phyloP scores from a whole-genome alignment of 2,888 invertebrate species.

The Drosophila hawaiiensis region DNA sequence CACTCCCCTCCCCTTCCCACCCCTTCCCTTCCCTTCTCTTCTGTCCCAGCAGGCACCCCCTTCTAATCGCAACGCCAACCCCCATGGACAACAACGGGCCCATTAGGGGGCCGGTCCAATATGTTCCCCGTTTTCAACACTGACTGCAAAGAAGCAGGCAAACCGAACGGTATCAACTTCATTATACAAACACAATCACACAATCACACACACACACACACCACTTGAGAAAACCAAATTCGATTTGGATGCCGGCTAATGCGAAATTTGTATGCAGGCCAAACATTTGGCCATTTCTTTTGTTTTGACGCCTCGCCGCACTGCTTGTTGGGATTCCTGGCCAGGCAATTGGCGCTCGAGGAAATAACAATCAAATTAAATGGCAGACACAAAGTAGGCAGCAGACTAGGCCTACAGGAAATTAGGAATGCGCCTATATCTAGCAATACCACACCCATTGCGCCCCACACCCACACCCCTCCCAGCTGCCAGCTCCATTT shows the following conservation, averaged over 20 bases:
- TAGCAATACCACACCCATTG: background rate
- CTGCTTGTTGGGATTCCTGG: constrained; percentile 26
- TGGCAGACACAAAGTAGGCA: constrained; percentile 49
- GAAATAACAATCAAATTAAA: constrained; percentile 79
- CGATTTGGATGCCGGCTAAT: constrained; percentile 65
- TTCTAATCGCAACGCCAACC: background rate
- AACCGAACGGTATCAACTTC: constrained; percentile 38
- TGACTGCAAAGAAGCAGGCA: background rate
- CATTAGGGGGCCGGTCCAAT: constrained; percentile 43
- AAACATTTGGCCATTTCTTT: constrained; percentile 71
- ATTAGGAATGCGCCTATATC: constrained; percentile 65
- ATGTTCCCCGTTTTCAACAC: constrained; percentile 63
- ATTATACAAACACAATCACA: constrained; percentile 30
- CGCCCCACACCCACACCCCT: background rate
- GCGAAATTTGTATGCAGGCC: constrained; percentile 77
- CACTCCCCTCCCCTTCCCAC: too few relatives aligned
- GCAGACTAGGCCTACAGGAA: constrained; percentile 52
- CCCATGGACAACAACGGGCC: constrained; percentile 16
- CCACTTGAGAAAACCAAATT: constrained; percentile 33
- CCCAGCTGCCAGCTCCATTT: background rate
- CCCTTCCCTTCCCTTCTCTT: background rate
- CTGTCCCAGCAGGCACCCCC: background rate
- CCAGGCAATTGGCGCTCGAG: constrained; percentile 61
- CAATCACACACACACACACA: background rate
- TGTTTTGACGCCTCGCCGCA: constrained; percentile 51